Conservation (phyloP, 2,797 vertebrate species). For the Coracias cyanogaster region DNA sequence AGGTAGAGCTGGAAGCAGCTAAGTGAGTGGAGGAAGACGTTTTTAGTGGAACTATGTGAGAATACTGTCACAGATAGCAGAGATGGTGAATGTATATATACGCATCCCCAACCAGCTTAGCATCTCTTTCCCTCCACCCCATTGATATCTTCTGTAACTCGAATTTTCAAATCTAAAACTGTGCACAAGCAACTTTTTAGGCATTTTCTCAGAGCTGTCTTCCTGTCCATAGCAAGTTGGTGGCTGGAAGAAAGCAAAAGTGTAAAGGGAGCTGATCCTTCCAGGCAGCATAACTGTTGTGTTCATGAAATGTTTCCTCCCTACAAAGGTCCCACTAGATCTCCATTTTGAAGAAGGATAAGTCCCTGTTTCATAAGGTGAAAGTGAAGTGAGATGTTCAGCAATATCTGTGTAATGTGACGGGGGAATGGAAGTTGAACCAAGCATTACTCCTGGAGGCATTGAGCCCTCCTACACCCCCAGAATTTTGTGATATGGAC, state of each 20-base stretch:
- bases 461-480: not conserved
- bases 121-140: not conserved
- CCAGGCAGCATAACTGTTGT: not conserved
- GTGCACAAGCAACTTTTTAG: fast-evolving
- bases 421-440: not conserved
- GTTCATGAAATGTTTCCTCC: not conserved
- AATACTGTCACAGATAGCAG: not conserved
- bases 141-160: not conserved
- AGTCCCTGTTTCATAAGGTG: not conserved
- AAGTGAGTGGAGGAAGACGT: not conserved
- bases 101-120: not conserved
- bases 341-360: not conserved
- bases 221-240: not conserved
- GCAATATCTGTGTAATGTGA: not conserved
- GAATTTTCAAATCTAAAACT: not conserved
- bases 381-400: not conserved
- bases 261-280: not conserved
- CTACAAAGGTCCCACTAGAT: not conserved
- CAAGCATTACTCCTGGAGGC: not conserved
- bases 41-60: not conserved
- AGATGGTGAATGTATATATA: not conserved
- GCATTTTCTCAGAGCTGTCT: not conserved
- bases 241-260: not conserved
- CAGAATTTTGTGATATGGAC: not conserved
- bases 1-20: not conserved